Evolutionary conservation across 2,113 vertebrate species (phyloP).

Genomic region (Dolichotis patagonum): DNA sequence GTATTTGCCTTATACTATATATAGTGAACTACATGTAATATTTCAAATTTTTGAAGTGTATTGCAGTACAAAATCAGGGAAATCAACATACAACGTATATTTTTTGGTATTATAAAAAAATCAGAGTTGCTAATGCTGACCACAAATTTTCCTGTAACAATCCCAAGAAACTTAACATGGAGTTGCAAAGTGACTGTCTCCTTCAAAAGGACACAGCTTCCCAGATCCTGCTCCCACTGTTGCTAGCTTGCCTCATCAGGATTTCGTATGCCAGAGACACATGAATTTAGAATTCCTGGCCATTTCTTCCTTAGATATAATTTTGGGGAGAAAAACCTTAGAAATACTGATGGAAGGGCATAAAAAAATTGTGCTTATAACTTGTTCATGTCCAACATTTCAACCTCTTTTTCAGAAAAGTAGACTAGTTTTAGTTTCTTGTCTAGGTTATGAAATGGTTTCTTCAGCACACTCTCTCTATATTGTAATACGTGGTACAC

Average conservation of each 20-base stretch:
- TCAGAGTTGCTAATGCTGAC: background rate
- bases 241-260: rapidly evolving
- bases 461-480: background rate
- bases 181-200: too few species aligned
- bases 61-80: background rate
- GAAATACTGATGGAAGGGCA: background rate
- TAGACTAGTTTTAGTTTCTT: constrained; percentile 55
- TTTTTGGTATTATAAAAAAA: background rate
- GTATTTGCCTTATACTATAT: background rate
- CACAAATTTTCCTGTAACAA: background rate
- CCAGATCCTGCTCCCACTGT: rapidly evolving
- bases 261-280: background rate
- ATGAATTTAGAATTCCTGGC: background rate
- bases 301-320: background rate
- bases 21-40: background rate
- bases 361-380: background rate
- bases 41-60: background rate
- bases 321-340: background rate
- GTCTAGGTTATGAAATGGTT: constrained; percentile 28
- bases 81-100: background rate
- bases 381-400: background rate
- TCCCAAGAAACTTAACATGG: background rate
- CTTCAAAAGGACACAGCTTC: rapidly evolving
- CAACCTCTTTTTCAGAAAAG: background rate
- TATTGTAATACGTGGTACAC: constrained; percentile 39